Conservation (phyloP, 2,797 vertebrate species). For the Choloepus didactylus region DNA sequence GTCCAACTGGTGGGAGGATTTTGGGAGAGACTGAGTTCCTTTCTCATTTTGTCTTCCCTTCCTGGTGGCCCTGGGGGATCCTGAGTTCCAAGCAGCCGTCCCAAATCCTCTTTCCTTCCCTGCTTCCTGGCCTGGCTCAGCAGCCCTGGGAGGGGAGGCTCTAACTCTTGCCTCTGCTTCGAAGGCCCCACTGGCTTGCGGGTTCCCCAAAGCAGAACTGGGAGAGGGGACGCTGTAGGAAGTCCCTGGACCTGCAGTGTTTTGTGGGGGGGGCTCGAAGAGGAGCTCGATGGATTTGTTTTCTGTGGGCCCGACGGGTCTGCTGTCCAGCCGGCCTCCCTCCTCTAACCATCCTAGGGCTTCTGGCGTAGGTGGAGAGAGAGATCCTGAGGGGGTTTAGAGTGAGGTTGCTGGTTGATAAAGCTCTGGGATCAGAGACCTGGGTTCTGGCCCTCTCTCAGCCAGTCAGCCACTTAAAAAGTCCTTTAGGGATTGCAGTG, state of each 20-base stretch:
- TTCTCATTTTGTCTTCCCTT: constrained; percentile 65
- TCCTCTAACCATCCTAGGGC: neutral
- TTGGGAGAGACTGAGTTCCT: constrained; percentile 26
- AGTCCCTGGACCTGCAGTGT: neutral
- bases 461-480: neutral
- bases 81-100: constrained; percentile 31
- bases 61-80: constrained; percentile 15
- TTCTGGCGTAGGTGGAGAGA: neutral
- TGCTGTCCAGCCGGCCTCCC: neutral
- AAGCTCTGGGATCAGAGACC: neutral
- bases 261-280: neutral
- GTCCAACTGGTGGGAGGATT: constrained; percentile 48
- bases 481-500: constrained; percentile 1
- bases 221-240: neutral
- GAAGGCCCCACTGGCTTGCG: neutral
- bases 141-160: neutral
- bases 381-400: neutral
- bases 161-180: neutral
- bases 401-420: neutral
- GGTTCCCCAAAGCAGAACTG: neutral
- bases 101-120: neutral
- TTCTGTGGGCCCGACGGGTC: neutral
- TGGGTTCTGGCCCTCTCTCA: neutral
- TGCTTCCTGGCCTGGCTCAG: neutral
- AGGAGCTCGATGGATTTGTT: neutral